phyloP scores from a whole-genome alignment of 2,888 invertebrate species.

The Criorhina ranunculi region DNA sequence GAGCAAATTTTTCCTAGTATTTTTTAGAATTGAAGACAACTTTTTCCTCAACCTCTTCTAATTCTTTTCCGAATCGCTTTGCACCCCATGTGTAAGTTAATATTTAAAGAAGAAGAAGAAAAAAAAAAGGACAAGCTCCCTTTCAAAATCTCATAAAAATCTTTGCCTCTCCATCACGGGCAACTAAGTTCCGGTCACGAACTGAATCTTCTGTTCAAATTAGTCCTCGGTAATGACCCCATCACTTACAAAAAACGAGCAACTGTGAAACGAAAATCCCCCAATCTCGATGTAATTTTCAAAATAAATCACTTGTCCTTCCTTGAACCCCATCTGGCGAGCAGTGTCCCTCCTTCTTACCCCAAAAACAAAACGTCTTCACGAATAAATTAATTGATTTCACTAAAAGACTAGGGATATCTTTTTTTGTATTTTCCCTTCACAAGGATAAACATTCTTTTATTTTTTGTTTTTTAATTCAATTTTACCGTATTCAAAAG shows the following conservation, averaged over 20 bases:
- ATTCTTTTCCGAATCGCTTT: too few species aligned
- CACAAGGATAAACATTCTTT: background rate
- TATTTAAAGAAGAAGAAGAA: too few species aligned
- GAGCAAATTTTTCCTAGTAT: too few species aligned
- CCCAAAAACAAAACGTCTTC: conserved; percentile 16
- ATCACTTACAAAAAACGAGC: conserved; percentile 36
- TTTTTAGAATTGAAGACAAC: too few species aligned
- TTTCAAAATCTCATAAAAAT: too few species aligned
- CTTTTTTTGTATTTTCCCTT: background rate
- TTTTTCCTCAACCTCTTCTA: too few species aligned
- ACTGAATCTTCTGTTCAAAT: conserved; percentile 26
- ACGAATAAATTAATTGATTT: conserved; percentile 31
- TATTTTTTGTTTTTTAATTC: background rate
- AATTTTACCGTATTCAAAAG: conserved; percentile 13
- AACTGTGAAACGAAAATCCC: conserved; percentile 12
- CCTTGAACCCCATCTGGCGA: conserved; percentile 7
- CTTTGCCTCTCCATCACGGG: too few species aligned
- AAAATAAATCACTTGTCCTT: conserved; percentile 30
- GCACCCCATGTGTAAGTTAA: too few species aligned
- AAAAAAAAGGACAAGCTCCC: too few species aligned
- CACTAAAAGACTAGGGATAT: background rate
- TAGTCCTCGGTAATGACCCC: conserved; percentile 45
- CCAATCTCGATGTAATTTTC: conserved; percentile 9
- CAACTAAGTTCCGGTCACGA: conserved; percentile 7
- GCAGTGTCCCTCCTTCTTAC: too few species aligned